Base-by-base conservation (phyloP, 2,888 invertebrate species). In the Auanema freiburgensis region DNA sequence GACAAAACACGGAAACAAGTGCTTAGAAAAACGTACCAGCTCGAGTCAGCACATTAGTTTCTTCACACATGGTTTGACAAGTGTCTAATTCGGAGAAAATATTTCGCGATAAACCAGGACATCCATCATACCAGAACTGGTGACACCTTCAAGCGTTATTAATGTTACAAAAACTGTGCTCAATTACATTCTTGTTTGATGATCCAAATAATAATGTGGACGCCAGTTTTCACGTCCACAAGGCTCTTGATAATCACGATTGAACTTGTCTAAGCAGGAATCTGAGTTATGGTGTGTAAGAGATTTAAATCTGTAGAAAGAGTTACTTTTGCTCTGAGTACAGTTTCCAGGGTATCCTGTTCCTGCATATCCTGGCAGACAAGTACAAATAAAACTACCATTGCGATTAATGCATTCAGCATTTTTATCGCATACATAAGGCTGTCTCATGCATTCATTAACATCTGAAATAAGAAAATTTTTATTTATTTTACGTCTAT, bases 121-220 rank as follows among this genome's bases (percentile, higher is more conserved):
- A 79, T 2, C 80, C 80, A 46, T 79, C 78, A 65, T 79, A 81
- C 80, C 80, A 78, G 63, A 72, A 67, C 42, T 72, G 72, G 41
- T 66, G 63, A n/a, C 72, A 72, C 51, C 72, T 63, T 43, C 43
- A 63, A 4, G 33, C 14, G 33, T 5, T 16, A 40, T 3, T 55
- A 16, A 21, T 46, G 43, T 43, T 12, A 12, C 43, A 43, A 43
- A 43, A 14, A 43, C 43, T 12, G 12, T 43, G 43, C 14, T 43
- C 16, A 3, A 46, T 21, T 18, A 81, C 66, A 65, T 71, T 59
- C 71, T 72, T 0, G 71, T 71, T 24, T 71, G 63, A 65, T 77
- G 79, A 44, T 80, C 78, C 55, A 74, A 69, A 63, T 65, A 79
- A 59, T 71, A 81, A 55, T 79, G 76, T 44, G 78, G 76, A 21